Conservation (phyloP, 1,140 invertebrate genomes). For the Caerostris darwini region DNA sequence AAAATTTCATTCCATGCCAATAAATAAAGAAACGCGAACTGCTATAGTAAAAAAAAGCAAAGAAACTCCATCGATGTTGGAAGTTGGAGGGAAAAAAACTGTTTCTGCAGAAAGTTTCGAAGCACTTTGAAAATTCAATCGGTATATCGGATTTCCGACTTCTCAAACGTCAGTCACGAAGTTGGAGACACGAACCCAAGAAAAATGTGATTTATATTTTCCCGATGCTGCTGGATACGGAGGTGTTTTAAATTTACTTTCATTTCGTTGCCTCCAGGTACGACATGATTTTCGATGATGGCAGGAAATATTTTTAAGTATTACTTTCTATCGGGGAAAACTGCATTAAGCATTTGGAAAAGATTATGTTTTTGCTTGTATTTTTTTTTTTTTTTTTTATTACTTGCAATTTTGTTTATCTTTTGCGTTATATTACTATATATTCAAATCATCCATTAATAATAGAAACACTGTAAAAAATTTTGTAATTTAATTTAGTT, state of each 20-base stretch:
- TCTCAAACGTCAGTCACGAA: slow-evolving; percentile 52
- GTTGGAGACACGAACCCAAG: slow-evolving; percentile 28
- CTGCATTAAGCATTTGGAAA: not conserved
- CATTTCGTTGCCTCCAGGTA: not conserved
- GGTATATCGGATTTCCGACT: slow-evolving; percentile 51
- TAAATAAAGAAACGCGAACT: not conserved
- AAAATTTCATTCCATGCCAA: no score
- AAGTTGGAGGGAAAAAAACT: not conserved
- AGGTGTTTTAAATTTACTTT: slow-evolving; percentile 21
- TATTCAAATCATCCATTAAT: no score
- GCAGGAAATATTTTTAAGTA: not conserved
- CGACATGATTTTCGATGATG: not conserved
- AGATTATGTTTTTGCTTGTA: no score
- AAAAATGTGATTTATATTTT: slow-evolving; percentile 28
- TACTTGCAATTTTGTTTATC: no score
- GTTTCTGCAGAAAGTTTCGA: not conserved
- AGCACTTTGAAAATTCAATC: slow-evolving; percentile 52
- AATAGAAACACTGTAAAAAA: no score
- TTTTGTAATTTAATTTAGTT: no score
- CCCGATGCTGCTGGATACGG: not conserved
- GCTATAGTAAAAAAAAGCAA: not conserved
- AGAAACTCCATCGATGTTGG: not conserved
- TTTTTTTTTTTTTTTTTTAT: no score
- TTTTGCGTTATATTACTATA: no score
- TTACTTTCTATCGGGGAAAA: not conserved